phyloP scores from a whole-genome alignment of 2,113 vertebrate species.

The Pomatostomus ruficeps region DNA sequence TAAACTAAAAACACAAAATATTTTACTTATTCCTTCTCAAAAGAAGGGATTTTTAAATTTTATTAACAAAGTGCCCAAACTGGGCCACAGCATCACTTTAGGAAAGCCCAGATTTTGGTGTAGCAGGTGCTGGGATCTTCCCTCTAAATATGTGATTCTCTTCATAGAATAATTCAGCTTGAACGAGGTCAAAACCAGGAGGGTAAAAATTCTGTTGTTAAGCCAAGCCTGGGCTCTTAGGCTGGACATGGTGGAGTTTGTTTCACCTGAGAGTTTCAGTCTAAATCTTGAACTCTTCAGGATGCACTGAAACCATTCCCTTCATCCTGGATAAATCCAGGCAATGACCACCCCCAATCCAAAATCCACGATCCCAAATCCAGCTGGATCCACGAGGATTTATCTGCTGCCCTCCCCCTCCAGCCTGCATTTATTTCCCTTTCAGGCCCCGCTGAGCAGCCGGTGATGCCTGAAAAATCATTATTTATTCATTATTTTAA shows the following conservation, averaged over 20 bases:
- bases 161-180: background rate
- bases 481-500: background rate
- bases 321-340: background rate
- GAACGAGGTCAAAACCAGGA: background rate
- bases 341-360: accelerated
- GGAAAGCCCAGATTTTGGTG: background rate
- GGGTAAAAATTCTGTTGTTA: background rate
- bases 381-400: background rate
- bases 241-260: accelerated
- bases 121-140: background rate
- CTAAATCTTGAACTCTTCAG: background rate
- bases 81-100: background rate
- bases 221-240: background rate
- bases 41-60: background rate
- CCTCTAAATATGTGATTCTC: background rate
- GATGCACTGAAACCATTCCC: background rate
- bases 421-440: background rate
- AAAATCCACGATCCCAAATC: background rate
- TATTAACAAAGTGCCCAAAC: background rate
- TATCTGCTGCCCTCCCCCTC: background rate
- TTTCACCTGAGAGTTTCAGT: background rate
- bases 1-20: background rate
- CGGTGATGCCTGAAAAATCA: background rate
- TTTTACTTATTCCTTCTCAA: background rate
- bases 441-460: background rate